Percentiles rank a stretch among this genome's conserved stretches.
phyloP scores from a whole-genome alignment of 1,140 invertebrate genomes.

The Sinella curviseta region DNA sequence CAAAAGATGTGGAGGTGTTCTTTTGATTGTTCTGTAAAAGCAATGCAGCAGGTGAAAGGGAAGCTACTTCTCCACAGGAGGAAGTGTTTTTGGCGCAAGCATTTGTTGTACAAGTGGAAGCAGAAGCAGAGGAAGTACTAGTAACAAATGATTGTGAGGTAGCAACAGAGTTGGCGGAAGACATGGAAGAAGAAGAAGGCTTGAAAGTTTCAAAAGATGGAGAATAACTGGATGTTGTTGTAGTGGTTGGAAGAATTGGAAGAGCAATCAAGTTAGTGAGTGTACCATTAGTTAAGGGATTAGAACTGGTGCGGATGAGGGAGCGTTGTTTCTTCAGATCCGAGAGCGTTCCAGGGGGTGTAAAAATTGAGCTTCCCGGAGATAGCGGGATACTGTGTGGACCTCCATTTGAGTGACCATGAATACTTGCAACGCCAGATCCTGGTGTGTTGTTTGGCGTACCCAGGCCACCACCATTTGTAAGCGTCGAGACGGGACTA shows the following conservation, averaged over 20 bases:
- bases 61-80: neutral
- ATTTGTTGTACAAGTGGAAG: neutral
- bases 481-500: conserved; percentile 19
- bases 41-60: neutral
- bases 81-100: neutral
- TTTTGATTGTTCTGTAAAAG: conserved; percentile 1
- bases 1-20: neutral
- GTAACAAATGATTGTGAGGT: neutral
- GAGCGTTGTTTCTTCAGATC: conserved; percentile 58
- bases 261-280: conserved; percentile 17
- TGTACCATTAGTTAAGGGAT: conserved; percentile 25
- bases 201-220: conserved; percentile 9
- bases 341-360: conserved; percentile 54
- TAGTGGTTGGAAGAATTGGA: neutral
- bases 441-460: conserved; percentile 17
- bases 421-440: neutral
- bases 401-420: neutral
- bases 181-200: neutral
- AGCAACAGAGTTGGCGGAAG: neutral
- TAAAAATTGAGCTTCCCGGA: conserved; percentile 29
- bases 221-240: neutral
- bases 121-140: neutral
- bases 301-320: conserved; percentile 36
- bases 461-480: neutral
- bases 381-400: conserved; percentile 1